These are phyloP conservation scores for Hirudinaria manillensis DNA, from an alignment of 2,888 invertebrate genomes.

Conservation along the genomic window DNA sequence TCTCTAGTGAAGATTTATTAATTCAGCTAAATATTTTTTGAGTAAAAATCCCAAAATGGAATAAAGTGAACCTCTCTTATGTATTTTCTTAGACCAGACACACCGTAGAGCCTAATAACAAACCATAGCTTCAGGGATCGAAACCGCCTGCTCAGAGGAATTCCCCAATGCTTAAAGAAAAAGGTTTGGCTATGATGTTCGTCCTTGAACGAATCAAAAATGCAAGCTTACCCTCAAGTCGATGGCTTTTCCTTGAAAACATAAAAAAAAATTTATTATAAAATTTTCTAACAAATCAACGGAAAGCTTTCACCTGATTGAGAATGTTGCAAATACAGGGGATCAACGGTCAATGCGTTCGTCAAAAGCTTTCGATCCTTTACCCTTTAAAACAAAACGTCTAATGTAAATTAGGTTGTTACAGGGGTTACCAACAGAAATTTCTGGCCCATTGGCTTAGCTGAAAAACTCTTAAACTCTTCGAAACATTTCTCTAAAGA, in stretches of 20 bases:
- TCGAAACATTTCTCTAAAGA: background rate
- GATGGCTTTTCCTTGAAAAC: slow-evolving; percentile 51
- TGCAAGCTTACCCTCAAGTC: slow-evolving; percentile 39
- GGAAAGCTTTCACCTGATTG: slow-evolving; percentile 60
- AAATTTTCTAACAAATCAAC: background rate
- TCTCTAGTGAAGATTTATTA: background rate
- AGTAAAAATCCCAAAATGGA: background rate
- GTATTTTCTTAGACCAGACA: slow-evolving; percentile 84
- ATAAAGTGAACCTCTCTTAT: slow-evolving; percentile 65
- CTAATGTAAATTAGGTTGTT: slow-evolving; percentile 29
- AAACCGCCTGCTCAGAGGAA: slow-evolving; percentile 88
- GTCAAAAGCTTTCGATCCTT: slow-evolving; percentile 80
- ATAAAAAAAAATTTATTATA: background rate
- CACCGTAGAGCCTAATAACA: slow-evolving; percentile 85
- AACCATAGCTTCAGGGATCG: slow-evolving; percentile 95
- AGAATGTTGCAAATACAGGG: slow-evolving; percentile 91
- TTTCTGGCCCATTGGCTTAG: background rate
- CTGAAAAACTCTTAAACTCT: background rate
- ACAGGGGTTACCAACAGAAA: too few species aligned
- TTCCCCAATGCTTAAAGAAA: slow-evolving; percentile 75
- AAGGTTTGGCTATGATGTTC: background rate
- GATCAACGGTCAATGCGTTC: slow-evolving; percentile 92
- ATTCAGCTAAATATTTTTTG: background rate
- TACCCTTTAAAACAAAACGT: slow-evolving; percentile 61
- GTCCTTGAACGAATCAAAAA: background rate